These are phyloP conservation scores for Stegodyphus dumicola DNA, from an alignment of 1,140 invertebrate species.

Conservation along the genomic window DNA sequence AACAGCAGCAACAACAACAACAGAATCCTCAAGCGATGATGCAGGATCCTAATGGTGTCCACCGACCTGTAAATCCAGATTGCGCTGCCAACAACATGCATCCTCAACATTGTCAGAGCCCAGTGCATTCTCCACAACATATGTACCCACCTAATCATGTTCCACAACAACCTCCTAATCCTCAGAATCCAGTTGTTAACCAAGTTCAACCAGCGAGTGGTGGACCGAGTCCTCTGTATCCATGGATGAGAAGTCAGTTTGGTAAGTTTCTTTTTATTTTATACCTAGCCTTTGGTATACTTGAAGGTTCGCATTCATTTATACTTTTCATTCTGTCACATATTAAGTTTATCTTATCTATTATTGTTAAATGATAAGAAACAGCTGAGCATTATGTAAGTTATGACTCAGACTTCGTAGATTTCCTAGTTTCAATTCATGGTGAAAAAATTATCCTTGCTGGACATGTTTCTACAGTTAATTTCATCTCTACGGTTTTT, in stretches of 20 bases:
- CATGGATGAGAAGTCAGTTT: conserved; percentile 98
- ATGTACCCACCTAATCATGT: conserved; percentile 62
- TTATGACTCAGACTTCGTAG: too few species aligned
- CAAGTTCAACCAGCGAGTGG: conserved; percentile 39
- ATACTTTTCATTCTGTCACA: too few species aligned
- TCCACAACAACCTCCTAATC: conserved; percentile 38
- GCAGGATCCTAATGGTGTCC: conserved; percentile 69
- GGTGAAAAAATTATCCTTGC: too few species aligned
- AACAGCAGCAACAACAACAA: conserved; percentile 64
- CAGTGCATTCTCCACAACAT: conserved; percentile 57
- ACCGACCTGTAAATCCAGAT: conserved; percentile 37
- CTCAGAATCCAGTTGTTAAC: conserved; percentile 67
- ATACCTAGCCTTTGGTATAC: background rate
- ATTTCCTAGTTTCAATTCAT: too few species aligned
- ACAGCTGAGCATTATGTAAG: too few species aligned
- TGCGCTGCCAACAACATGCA: conserved; percentile 62
- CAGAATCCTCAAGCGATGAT: conserved; percentile 65
- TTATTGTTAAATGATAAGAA: too few species aligned
- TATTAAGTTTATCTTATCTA: too few species aligned
- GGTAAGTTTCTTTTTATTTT: conserved; percentile 75
- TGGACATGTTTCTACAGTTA: too few species aligned
- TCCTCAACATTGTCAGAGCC: conserved; percentile 77
- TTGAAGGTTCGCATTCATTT: too few species aligned
- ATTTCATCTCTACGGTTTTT: too few species aligned
- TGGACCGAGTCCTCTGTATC: conserved; percentile 88